Evolutionary conservation across 2,113 vertebrate species (phyloP).

Genomic region (Pachycephala philippinensis): DNA sequence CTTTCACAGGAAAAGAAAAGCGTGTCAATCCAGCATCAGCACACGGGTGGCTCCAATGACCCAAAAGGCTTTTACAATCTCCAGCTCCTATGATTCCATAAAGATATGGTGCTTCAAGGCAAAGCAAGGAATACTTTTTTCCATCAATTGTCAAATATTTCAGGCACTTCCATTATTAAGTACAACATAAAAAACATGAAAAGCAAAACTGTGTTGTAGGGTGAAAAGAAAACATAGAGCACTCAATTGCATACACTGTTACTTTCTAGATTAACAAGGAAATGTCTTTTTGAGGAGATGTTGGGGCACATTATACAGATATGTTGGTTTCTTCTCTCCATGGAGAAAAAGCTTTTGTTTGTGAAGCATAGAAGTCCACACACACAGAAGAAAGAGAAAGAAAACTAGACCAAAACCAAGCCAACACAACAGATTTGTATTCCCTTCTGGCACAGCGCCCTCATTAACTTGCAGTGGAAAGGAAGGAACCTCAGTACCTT

Average conservation of each 20-base stretch:
- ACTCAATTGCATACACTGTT: neutral
- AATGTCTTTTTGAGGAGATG: neutral
- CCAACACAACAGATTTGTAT: neutral
- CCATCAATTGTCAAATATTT: neutral
- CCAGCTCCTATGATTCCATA: neutral
- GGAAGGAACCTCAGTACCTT: neutral
- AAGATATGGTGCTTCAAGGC: neutral
- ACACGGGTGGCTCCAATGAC: neutral
- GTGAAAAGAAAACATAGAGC: neutral
- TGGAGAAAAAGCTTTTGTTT: neutral
- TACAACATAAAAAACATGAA: neutral
- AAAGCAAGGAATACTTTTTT: neutral
- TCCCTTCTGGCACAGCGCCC: neutral
- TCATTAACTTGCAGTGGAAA: neutral
- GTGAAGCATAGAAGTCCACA: neutral
- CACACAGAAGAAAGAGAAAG: neutral
- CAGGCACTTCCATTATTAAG: neutral
- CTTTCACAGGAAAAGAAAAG: constrained; percentile 15
- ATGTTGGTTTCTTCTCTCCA: neutral
- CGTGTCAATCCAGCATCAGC: neutral
- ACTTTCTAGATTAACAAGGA: neutral
- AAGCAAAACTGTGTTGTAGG: neutral
- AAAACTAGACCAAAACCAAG: neutral
- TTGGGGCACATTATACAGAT: neutral
- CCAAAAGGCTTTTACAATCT: neutral